These are phyloP conservation scores for Heloderma charlesbogerti DNA, from an alignment of 2,113 vertebrate genomes.

Conservation along the genomic window DNA sequence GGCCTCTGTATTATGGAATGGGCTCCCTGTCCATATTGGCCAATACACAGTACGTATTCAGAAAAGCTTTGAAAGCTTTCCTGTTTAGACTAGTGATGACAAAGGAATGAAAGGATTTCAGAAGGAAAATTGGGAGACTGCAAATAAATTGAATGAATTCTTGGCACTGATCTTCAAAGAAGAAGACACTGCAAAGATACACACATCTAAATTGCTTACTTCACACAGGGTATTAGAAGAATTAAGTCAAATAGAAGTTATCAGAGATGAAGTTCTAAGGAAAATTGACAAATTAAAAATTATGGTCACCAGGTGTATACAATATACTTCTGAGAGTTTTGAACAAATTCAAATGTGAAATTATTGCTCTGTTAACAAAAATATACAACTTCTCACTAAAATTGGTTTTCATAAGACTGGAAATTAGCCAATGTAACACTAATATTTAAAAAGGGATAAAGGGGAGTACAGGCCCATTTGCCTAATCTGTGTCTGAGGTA, in stretches of 20 bases:
- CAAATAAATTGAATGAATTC: background rate
- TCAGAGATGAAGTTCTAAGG: background rate
- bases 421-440: background rate
- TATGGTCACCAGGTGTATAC: background rate
- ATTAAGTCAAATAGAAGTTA: background rate
- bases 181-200: background rate
- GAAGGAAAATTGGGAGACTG: background rate
- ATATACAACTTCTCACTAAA: background rate
- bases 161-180: background rate
- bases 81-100: background rate
- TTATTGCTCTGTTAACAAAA: background rate
- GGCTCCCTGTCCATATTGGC: background rate
- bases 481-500: background rate
- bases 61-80: background rate
- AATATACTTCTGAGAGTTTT: background rate
- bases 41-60: background rate
- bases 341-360: background rate
- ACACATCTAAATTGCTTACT: background rate
- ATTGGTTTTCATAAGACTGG: background rate
- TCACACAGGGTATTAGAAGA: background rate
- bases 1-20: background rate
- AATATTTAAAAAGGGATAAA: background rate
- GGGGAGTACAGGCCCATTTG: background rate
- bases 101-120: background rate
- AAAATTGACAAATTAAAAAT: background rate